Percentiles rank a stretch among this genome's conserved stretches.
phyloP scores from a whole-genome alignment of 2,797 vertebrate genomes.

The Smutsia temminckii region DNA sequence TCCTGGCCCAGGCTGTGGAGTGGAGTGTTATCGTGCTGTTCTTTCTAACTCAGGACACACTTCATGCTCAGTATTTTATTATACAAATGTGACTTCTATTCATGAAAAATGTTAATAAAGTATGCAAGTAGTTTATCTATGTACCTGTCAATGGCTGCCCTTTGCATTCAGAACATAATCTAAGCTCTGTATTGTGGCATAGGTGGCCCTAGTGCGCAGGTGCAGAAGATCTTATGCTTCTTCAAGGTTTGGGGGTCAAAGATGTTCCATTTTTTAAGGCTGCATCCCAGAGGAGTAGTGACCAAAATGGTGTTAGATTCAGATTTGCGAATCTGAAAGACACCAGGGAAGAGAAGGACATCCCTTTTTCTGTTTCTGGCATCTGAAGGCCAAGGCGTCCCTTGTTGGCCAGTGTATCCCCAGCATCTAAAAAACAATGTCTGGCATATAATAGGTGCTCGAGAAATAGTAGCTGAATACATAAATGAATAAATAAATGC shows the following conservation, averaged over 20 bases:
- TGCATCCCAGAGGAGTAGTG: no score
- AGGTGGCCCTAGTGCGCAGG: neutral
- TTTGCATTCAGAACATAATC: neutral
- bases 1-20: neutral
- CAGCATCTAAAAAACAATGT: slow-evolving; percentile 4
- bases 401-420: neutral
- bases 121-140: neutral
- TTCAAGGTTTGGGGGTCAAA: no score
- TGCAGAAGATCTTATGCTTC: no score
- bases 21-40: neutral
- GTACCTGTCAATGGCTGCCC: neutral
- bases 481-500: slow-evolving; percentile 1
- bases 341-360: no score
- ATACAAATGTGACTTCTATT: neutral
- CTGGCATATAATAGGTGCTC: neutral
- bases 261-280: no score
- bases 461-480: neutral
- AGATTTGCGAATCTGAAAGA: no score
- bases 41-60: neutral
- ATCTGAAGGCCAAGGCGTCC: no score
- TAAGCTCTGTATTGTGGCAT: neutral
- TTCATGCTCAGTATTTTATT: slow-evolving; percentile 30
- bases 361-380: no score
- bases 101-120: neutral
- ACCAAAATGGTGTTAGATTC: no score